phyloP scores from a whole-genome alignment of 2,888 invertebrate genomes.

The Sphaeridia pumilis region DNA sequence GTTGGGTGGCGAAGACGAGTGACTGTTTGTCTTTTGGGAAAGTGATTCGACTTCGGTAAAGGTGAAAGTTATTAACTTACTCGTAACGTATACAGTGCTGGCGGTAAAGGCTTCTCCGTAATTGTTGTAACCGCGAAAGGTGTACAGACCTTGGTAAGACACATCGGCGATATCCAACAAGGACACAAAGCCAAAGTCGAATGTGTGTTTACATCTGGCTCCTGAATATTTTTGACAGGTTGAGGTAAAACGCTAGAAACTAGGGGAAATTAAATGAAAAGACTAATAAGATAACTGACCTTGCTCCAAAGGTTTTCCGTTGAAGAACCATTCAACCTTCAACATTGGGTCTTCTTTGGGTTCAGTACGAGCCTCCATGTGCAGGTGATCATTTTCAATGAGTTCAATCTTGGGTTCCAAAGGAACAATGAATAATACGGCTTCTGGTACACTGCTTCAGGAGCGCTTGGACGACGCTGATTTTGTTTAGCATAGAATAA shows the following conservation, averaged over 20 bases:
- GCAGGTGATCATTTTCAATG: constrained; percentile 69
- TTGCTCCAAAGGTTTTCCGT: constrained; percentile 73
- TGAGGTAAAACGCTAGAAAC: no score
- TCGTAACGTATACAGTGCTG: constrained; percentile 70
- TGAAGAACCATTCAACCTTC: constrained; percentile 88
- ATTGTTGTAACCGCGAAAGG: constrained; percentile 81
- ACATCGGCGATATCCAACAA: constrained; percentile 82
- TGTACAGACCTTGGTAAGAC: constrained; percentile 86
- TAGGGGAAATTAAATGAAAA: no score
- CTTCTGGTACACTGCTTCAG: constrained; percentile 68
- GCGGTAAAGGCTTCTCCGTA: constrained; percentile 85
- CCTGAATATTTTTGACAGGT: no score
- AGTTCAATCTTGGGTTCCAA: constrained; percentile 66
- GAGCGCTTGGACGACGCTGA: constrained; percentile 54
- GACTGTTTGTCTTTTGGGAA: constrained; percentile 48
- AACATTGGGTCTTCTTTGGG: constrained; percentile 85
- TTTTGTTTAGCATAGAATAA: constrained; percentile 46
- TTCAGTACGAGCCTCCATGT: constrained; percentile 87
- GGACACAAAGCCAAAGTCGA: constrained; percentile 93
- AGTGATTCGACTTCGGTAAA: no score
- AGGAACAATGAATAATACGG: constrained; percentile 81
- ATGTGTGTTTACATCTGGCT: constrained; percentile 51
- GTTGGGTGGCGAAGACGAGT: constrained; percentile 77
- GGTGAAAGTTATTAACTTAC: no score
- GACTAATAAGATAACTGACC: constrained; percentile 38